A percentile compares a stretch with the other conserved stretches of the same genome.
phyloP scores from a whole-genome alignment of 2,113 vertebrate species.

The Potamarius usumacintae region DNA sequence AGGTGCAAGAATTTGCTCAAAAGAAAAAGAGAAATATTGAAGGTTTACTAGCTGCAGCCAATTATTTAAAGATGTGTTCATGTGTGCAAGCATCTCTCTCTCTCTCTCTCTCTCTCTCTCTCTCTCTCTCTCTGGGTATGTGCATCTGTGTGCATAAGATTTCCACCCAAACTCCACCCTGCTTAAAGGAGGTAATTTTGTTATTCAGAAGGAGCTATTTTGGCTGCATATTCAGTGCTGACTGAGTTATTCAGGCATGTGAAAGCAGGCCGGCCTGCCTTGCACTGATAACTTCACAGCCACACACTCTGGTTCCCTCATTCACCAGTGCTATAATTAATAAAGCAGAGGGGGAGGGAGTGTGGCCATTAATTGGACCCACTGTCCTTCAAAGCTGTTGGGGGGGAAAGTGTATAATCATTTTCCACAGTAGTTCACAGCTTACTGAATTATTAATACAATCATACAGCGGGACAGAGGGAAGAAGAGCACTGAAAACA shows the following conservation, averaged over 20 bases:
- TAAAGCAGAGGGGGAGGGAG: conserved; percentile 60
- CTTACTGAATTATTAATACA: conserved; percentile 71
- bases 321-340: conserved; percentile 67
- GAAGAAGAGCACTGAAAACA: conserved; percentile 32
- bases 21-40: neutral
- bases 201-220: conserved; percentile 48
- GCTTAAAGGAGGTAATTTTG: conserved; percentile 45
- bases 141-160: conserved; percentile 22
- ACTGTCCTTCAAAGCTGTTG: conserved; percentile 65
- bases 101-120: too few relatives aligned
- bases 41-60: neutral
- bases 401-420: conserved; percentile 60
- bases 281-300: conserved; percentile 69
- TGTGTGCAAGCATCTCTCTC: neutral
- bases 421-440: conserved; percentile 66
- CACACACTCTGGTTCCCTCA: conserved; percentile 39
- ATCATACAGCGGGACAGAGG: conserved; percentile 51
- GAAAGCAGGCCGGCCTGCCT: conserved; percentile 71
- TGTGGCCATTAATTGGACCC: conserved; percentile 70
- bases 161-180: conserved; percentile 36
- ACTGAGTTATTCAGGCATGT: conserved; percentile 70
- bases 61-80: conserved; percentile 32
- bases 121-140: neutral
- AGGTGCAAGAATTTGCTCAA: neutral
- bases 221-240: conserved; percentile 66